These are phyloP conservation scores for Chaetura pelagica DNA, from an alignment of 2,113 vertebrate genomes.

Conservation along the genomic window DNA sequence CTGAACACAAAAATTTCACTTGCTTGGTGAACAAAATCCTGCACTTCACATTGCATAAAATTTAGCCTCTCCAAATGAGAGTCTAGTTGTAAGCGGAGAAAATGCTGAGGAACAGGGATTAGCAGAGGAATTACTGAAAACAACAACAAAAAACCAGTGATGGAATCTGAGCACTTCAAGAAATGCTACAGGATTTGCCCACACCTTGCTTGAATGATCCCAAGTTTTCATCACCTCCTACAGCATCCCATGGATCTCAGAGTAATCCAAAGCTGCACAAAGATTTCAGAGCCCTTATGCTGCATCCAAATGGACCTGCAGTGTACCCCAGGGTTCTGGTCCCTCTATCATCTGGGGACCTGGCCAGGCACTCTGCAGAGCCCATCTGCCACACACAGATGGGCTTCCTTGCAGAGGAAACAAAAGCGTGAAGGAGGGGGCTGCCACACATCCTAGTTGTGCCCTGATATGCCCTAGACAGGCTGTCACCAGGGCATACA, in stretches of 20 bases:
- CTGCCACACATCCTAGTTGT: not conserved
- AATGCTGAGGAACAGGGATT: not conserved
- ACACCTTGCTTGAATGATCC: not conserved
- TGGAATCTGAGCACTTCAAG: not conserved
- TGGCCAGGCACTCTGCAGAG: slow-evolving; percentile 24
- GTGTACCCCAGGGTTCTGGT: not conserved
- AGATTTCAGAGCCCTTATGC: not conserved
- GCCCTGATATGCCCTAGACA: slow-evolving; percentile 49
- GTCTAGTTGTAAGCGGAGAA: not conserved
- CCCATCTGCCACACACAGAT: slow-evolving; percentile 63
- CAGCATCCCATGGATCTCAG: not conserved
- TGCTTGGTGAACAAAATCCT: not conserved
- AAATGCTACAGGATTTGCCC: not conserved
- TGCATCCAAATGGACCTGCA: not conserved
- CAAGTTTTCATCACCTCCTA: not conserved
- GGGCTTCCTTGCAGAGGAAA: slow-evolving; percentile 47
- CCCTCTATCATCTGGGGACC: slow-evolving; percentile 42
- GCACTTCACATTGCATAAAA: not conserved
- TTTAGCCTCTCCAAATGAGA: not conserved
- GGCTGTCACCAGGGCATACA: not conserved
- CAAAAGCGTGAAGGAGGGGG: slow-evolving; percentile 19
- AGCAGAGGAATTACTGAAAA: not conserved
- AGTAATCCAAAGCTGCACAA: not conserved
- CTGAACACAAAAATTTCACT: not conserved
- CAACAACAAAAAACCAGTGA: not conserved